phyloP scores from a whole-genome alignment of 2,113 vertebrate genomes.

The Sisor rabdophorus region DNA sequence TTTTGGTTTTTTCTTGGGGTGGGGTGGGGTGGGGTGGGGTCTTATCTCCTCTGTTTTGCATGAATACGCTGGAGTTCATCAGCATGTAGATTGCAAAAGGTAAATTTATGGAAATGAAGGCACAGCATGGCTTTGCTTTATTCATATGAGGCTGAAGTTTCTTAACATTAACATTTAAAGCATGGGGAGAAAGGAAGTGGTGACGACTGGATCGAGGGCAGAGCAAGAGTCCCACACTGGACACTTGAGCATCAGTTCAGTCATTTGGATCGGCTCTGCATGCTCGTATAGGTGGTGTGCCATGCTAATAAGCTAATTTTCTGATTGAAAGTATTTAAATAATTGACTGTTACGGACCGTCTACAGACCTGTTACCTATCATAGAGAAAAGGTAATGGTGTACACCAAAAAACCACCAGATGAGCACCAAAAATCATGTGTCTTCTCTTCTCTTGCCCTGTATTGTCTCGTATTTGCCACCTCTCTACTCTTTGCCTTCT shows the following conservation, averaged over 20 bases:
- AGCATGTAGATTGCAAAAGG: conserved; percentile 70
- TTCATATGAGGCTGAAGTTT: conserved; percentile 45
- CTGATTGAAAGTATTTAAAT: not conserved
- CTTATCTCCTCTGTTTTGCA: conserved; percentile 48
- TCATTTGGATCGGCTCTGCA: not conserved
- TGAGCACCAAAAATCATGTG: no score
- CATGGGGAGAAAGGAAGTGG: conserved; percentile 25
- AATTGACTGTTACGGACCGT: not conserved
- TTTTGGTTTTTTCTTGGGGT: no score
- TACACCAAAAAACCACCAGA: no score
- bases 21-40: no score
- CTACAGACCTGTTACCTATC: not conserved
- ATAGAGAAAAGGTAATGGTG: not conserved
- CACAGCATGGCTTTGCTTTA: conserved; percentile 28
- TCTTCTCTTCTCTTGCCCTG: no score
- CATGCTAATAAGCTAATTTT: not conserved
- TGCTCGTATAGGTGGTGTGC: not conserved
- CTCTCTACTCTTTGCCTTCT: no score
- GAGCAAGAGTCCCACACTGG: not conserved
- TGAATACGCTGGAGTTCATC: conserved; percentile 64
- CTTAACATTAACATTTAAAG: conserved; percentile 44
- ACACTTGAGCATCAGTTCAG: conserved; percentile 11
- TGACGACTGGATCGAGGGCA: not conserved
- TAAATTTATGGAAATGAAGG: conserved; percentile 67
- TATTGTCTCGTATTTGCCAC: no score